Conservation (phyloP, 2,797 vertebrate genomes). For the Rhinoraja longicauda region DNA sequence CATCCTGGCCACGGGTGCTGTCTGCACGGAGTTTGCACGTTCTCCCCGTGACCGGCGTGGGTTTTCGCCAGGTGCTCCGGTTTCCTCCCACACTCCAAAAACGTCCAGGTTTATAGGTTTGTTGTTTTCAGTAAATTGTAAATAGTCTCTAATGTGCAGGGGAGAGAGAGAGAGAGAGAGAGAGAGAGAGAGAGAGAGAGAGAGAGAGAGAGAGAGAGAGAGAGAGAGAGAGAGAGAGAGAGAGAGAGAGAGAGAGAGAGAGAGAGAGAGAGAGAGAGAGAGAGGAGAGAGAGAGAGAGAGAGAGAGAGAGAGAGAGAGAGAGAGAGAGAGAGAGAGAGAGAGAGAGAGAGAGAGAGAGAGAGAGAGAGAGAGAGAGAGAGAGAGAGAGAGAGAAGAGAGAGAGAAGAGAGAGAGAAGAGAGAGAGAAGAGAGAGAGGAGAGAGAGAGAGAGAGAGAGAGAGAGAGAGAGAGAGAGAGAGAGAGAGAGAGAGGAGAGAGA, state of each 20-base stretch:
- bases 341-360: background rate
- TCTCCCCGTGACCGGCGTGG: too few species aligned
- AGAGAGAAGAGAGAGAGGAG: background rate
- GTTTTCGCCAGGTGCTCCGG: too few species aligned
- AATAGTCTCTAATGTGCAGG: too few species aligned
- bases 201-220: background rate
- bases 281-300: too few species aligned
- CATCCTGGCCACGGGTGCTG: too few species aligned
- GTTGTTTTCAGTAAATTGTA: too few species aligned
- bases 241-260: too few species aligned
- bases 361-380: background rate
- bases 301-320: slow-evolving; percentile 26
- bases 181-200: background rate
- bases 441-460: background rate
- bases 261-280: too few species aligned
- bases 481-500: too few species aligned
- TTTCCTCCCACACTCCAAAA: too few species aligned
- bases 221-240: background rate
- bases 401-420: background rate
- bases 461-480: background rate
- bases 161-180: background rate
- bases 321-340: background rate
- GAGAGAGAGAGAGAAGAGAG: background rate
- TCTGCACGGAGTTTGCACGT: too few species aligned
- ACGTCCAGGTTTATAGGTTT: too few species aligned